A percentile compares a stretch with the other conserved stretches of the same genome.
Evolutionary conservation across 2,888 invertebrate genomes (phyloP).

Genomic region (Drosophila meridionalis): DNA sequence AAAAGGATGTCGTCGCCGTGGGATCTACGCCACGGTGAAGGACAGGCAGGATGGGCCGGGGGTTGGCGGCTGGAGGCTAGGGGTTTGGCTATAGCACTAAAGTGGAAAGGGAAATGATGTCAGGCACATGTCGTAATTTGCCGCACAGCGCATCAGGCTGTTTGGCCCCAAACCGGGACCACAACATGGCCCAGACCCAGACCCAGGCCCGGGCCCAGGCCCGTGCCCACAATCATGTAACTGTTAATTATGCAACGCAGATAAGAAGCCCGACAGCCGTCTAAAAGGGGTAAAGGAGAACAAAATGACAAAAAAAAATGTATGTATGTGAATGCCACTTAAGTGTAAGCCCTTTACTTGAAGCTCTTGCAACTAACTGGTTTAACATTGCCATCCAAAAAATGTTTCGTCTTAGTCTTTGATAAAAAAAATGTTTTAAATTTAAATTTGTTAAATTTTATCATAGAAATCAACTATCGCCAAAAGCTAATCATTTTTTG

Average conservation of each 20-base stretch:
- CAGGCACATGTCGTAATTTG: slow-evolving; percentile 76
- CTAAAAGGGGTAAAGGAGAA: slow-evolving; percentile 1
- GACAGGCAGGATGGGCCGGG: background rate
- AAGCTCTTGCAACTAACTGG: slow-evolving; percentile 6
- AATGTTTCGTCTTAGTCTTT: background rate
- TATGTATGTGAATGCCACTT: slow-evolving; percentile 18
- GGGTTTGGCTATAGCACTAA: background rate
- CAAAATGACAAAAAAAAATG: background rate
- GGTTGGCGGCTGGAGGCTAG: no score
- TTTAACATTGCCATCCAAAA: slow-evolving; percentile 34
- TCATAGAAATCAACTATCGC: background rate
- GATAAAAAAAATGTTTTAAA: slow-evolving; percentile 7
- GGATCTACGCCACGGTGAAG: slow-evolving; percentile 26
- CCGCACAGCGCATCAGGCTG: slow-evolving; percentile 38
- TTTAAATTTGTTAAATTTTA: background rate
- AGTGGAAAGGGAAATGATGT: slow-evolving; percentile 50
- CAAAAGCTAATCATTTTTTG: slow-evolving; percentile 42
- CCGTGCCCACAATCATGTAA: slow-evolving; percentile 51
- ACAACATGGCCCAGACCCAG: slow-evolving; percentile 25
- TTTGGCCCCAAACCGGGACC: slow-evolving; percentile 21
- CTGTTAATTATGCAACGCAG: slow-evolving; percentile 72
- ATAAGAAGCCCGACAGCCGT: slow-evolving; percentile 47
- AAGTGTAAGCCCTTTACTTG: slow-evolving; percentile 32
- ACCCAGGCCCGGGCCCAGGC: background rate
- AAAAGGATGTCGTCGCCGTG: slow-evolving; percentile 56